A percentile compares a stretch with the other conserved stretches of the same genome.
Conservation (phyloP, 2,113 vertebrate genomes). For the Oenanthe melanoleuca region DNA sequence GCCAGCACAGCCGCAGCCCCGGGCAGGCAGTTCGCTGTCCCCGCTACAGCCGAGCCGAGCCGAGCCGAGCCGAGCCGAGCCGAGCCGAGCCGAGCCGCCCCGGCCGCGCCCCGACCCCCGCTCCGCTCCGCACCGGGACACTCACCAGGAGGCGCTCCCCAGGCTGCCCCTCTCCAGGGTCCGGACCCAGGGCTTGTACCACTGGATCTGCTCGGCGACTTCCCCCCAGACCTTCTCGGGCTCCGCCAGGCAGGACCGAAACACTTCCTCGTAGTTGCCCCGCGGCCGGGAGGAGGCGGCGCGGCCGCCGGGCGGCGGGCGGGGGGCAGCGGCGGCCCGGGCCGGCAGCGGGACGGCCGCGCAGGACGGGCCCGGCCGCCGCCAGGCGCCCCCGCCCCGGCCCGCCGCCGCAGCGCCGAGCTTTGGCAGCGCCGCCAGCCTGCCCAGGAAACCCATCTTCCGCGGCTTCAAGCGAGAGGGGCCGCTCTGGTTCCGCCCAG, state of each 20-base stretch:
- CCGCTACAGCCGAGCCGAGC: not conserved
- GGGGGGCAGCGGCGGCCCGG: no score
- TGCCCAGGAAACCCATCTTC: not conserved
- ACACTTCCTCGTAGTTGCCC: slow-evolving; percentile 56
- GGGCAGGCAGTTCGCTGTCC: not conserved
- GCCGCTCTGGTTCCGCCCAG: no score
- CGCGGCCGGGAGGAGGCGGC: not conserved
- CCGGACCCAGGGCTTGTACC: slow-evolving; percentile 76
- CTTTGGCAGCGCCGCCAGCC: not conserved
- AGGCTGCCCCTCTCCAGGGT: slow-evolving; percentile 43
- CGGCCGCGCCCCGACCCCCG: not conserved
- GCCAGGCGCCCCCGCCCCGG: not conserved
- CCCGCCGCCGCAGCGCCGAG: not conserved
- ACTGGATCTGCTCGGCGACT: slow-evolving; percentile 68
- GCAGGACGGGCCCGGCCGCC: no score
- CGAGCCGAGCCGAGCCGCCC: no score
- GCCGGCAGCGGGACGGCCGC: no score
- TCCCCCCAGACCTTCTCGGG: slow-evolving; percentile 73
- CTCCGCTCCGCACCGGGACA: not conserved
- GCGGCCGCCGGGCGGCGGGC: no score
- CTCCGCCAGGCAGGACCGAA: slow-evolving; percentile 59
- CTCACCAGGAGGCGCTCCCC: slow-evolving; percentile 67
- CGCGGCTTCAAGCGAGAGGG: not conserved
- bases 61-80: no score
- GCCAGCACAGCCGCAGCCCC: not conserved